Base-by-base conservation (phyloP, 2,888 invertebrate species). In the Nebria brevicollis region DNA sequence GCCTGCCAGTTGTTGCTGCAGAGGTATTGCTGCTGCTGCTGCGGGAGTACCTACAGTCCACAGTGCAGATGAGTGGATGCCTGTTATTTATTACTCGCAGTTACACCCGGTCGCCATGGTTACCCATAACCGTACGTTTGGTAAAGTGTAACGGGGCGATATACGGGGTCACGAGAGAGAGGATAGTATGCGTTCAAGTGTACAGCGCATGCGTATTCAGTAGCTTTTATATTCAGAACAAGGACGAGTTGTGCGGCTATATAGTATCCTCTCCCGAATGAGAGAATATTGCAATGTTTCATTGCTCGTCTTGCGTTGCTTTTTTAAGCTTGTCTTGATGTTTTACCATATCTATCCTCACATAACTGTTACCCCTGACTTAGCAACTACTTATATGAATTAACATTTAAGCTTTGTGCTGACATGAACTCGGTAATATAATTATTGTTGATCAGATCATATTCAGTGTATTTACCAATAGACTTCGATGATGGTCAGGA, bases 21-120 rank as follows among this genome's bases (percentile, higher is more conserved):
- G 79, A 79, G 73, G 79, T 74, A 73, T 79, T 66, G 79, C 73
- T 79, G 79, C 79, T 68, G 74, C 74, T 74, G 74, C 74, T 75
- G 68, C 79, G 54, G 54, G 54, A 54, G 54, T 54, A 54, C 54
- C 8, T 8, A 54, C 8, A 54, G 8, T 64, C 34, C 34, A 34
- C 77, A 77, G 72, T 77, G 79, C 68, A 79, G 79, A 79, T 79
- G 79, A 79, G 79, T 79, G 75, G 79, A 79, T 79, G 79, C 79
- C 75, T 79, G 79, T 79, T 79, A 79, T 79, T 79, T 79, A 79
- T 79, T 74, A 79, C 79, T 79, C 43, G 79, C 74, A 73, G 79
- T 79, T 75, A 79, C 79, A 74, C 77, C 25, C 74, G 25, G 79
- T 79, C 68, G 68, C 79, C 79, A 74, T 79, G 75, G 54, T 54